Evolutionary conservation across 2,797 vertebrate genomes (phyloP).

Genomic region (Urocyon cinereoargenteus): DNA sequence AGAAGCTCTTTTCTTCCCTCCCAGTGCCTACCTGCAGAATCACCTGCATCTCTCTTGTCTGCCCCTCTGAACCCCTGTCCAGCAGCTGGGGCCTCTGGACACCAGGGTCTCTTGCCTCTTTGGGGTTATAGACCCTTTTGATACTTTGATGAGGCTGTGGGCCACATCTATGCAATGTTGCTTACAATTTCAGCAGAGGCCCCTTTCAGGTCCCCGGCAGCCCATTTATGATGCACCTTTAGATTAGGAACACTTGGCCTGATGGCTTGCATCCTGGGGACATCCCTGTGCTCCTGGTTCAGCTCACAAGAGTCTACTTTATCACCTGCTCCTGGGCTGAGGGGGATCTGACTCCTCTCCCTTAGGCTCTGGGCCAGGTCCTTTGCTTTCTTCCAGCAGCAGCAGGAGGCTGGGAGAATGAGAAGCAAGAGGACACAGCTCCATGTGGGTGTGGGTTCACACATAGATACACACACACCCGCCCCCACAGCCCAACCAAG

Average conservation of each 20-base stretch:
- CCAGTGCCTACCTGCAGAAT: neutral
- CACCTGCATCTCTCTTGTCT: neutral
- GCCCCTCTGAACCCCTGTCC: neutral
- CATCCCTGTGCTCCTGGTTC: neutral
- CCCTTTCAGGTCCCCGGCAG: neutral
- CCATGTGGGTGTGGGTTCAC: neutral
- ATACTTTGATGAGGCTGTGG: neutral
- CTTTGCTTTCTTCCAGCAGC: neutral
- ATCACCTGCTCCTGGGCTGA: neutral
- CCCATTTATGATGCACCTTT: neutral
- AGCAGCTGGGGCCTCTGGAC: neutral
- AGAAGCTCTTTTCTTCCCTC: neutral
- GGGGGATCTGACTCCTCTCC: neutral
- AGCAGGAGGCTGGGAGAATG: accelerated
- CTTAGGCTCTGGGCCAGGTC: neutral
- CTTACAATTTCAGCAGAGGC: neutral
- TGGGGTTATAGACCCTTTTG: neutral
- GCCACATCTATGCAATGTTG: neutral
- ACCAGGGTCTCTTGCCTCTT: neutral
- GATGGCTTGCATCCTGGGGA: neutral
- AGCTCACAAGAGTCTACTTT: neutral
- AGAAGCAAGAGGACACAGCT: neutral
- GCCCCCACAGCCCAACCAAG: neutral
- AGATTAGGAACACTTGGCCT: neutral
- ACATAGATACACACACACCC: neutral